phyloP scores from a whole-genome alignment of 2,797 vertebrate species.

The Falco novaeseelandiae region DNA sequence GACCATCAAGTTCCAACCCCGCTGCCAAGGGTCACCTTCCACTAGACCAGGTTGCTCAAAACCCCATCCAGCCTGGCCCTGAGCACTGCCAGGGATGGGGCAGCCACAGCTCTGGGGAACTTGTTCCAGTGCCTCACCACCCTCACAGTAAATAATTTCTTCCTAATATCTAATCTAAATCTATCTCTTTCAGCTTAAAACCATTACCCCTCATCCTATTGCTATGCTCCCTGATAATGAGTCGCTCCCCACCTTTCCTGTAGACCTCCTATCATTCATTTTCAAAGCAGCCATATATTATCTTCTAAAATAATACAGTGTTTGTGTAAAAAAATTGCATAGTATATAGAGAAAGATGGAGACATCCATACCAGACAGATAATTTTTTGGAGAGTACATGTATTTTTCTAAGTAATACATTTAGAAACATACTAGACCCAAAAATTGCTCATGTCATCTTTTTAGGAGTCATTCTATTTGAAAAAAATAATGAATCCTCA shows the following conservation, averaged over 20 bases:
- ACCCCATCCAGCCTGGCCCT: rapidly evolving
- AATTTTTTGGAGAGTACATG: not conserved
- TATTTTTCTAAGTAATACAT: not conserved
- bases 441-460: not conserved
- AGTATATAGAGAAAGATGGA: not conserved
- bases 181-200: not conserved
- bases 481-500: not conserved
- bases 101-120: not conserved
- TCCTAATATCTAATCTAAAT: not conserved
- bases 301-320: not conserved
- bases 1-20: rapidly evolving
- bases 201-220: rapidly evolving
- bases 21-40: not conserved
- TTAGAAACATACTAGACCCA: not conserved
- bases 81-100: rapidly evolving
- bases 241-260: not conserved
- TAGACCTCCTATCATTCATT: not conserved
- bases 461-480: not conserved
- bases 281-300: not conserved
- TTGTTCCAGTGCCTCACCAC: not conserved
- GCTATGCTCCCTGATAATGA: not conserved
- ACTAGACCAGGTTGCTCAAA: not conserved
- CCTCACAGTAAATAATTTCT: not conserved
- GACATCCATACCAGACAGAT: not conserved
- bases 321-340: not conserved